Evolutionary conservation across 2,113 vertebrate genomes (phyloP).

Genomic region (Alexandromys fortis): DNA sequence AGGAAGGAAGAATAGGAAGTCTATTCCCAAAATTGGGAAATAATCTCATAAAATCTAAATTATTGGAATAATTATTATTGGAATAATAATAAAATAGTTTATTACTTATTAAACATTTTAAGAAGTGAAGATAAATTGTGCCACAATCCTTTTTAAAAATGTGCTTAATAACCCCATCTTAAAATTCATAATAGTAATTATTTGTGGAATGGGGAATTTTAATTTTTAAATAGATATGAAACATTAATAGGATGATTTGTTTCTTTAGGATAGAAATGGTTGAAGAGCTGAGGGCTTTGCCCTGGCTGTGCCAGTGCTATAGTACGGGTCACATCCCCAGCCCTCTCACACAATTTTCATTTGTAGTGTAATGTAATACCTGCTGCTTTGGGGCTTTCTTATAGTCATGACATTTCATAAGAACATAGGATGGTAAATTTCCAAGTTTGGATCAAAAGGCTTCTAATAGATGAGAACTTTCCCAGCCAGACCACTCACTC

Average conservation of each 20-base stretch:
- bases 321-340: background rate
- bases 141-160: background rate
- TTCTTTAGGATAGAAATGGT: background rate
- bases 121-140: background rate
- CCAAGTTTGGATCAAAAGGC: background rate
- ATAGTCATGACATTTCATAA: background rate
- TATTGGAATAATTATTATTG: background rate
- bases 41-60: background rate
- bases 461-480: rapidly evolving
- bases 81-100: no score
- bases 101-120: background rate
- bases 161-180: background rate
- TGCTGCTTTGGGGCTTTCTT: background rate
- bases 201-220: background rate
- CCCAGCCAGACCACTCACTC: background rate
- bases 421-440: background rate
- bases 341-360: background rate
- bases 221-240: background rate
- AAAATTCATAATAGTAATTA: background rate
- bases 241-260: background rate
- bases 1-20: no score
- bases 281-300: background rate
- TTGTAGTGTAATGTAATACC: no score
- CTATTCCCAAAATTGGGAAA: background rate
- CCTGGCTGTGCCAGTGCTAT: background rate